Percentiles rank a stretch among this genome's conserved stretches.
phyloP scores from a whole-genome alignment of 2,113 vertebrate genomes.

The Plotosus lineatus region DNA sequence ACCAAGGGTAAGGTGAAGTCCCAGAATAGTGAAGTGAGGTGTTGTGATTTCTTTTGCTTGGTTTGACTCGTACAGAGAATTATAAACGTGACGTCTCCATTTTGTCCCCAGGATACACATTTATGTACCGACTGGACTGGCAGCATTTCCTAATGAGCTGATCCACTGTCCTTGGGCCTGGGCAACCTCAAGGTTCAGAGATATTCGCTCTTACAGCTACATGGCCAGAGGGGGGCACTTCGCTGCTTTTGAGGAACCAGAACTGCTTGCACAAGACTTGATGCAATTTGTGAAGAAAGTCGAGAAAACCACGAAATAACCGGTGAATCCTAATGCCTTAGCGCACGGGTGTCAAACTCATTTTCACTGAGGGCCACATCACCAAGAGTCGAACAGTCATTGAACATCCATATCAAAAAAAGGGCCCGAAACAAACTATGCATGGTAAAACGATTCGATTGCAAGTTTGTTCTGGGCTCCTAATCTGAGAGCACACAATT shows the following conservation, averaged over 20 bases:
- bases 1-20: conserved; percentile 65
- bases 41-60: not conserved
- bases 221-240: conserved; percentile 85
- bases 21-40: no score
- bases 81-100: not conserved
- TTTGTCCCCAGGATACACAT: conserved; percentile 65
- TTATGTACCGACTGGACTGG: conserved; percentile 77
- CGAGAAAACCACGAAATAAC: conserved; percentile 60
- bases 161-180: conserved; percentile 71
- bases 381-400: no score
- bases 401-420: no score
- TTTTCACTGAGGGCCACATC: no score
- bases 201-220: conserved; percentile 77
- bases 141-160: conserved; percentile 79
- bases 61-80: not conserved
- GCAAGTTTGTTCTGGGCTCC: no score
- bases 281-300: conserved; percentile 78
- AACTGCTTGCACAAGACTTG: conserved; percentile 78
- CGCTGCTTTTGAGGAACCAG: conserved; percentile 83
- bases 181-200: conserved; percentile 68
- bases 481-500: no score
- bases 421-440: no score
- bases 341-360: no score
- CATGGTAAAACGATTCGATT: no score
- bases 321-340: not conserved